Evolutionary conservation across 1,140 invertebrate genomes (phyloP), one percentile per base, ranked within the genome.

Genomic region (Drosophila novamexicana): DNA sequence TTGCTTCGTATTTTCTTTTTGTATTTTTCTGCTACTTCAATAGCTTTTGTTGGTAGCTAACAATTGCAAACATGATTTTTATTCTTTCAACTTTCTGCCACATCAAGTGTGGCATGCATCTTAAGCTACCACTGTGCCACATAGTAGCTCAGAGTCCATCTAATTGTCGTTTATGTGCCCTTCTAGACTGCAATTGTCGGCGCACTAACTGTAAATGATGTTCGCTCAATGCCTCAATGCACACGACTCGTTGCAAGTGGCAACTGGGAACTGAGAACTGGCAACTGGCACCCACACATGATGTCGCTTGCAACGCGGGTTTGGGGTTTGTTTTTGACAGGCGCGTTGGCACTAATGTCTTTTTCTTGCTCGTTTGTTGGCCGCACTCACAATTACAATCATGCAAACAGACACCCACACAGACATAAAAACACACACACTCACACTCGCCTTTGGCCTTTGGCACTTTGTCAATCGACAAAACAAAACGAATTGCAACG

Each of bases 401-500:
- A 36, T 42, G 36, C 29, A 45, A 3, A 34, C 2, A 44, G 39
- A 42, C 14, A 44, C 56, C 22, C 37, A 49, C 34, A 40, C 9
- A 37, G 34, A 39, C 40, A 39, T 40, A 40, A n/a, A 22, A 29
- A 42, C 36, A 10, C 40, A 18, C 59, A 64, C 67, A 40, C 58
- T 10, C 14, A 39, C 40, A 44, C 32, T n/a, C 50, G 49, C 29
- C 49, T 69, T 68, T 77, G 66, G 62, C 81, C 81, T 84, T 77
- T 85, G 81, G 82, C 81, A 84, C 82, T 84, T 84, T 84, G 81
- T 81, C 81, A 86, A 84, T 85, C 77, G 78, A 62, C 18, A 77
- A 81, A 82, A 80, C 79, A 84, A 84, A 85, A 78, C 63, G 78
- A 84, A 84, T 80, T 74, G 81, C 81, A 68, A 70, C 61, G 34